Conservation (phyloP, 1,140 invertebrate species). For the Meloidogyne floridensis region DNA sequence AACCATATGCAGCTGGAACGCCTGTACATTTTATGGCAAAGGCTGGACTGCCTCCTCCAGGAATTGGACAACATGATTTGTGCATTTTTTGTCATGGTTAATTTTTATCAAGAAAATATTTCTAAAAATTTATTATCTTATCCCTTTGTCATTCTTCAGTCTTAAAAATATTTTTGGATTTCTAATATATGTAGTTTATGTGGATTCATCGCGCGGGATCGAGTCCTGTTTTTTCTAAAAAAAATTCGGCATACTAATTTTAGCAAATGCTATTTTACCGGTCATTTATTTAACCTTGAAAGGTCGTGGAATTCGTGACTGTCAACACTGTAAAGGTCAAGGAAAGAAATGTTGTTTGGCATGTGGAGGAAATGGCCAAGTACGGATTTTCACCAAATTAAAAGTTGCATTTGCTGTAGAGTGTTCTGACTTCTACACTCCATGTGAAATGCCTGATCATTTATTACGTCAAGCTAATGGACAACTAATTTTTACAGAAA, state of each 20-base stretch:
- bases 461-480: conserved; percentile 53
- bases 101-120: too few species aligned
- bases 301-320: conserved; percentile 58
- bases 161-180: too few species aligned
- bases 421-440: conserved; percentile 58
- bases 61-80: conserved; percentile 63
- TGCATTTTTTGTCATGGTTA: conserved; percentile 62
- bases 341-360: conserved; percentile 62
- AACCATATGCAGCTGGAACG: conserved; percentile 60
- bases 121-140: too few species aligned
- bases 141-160: too few species aligned
- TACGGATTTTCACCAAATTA: conserved; percentile 60
- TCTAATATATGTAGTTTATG: too few species aligned
- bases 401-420: conserved; percentile 63
- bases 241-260: too few species aligned
- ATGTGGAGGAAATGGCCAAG: conserved; percentile 59
- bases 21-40: conserved; percentile 66
- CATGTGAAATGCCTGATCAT: conserved; percentile 57
- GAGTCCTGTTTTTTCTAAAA: too few species aligned
- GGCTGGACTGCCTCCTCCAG: conserved; percentile 63
- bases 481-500: conserved; percentile 58
- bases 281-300: background rate
- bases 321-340: conserved; percentile 64
- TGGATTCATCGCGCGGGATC: too few species aligned
- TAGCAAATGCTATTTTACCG: too few species aligned